Evolutionary conservation across 2,888 invertebrate genomes (phyloP).

Genomic region (Tenthredo distinguenda): DNA sequence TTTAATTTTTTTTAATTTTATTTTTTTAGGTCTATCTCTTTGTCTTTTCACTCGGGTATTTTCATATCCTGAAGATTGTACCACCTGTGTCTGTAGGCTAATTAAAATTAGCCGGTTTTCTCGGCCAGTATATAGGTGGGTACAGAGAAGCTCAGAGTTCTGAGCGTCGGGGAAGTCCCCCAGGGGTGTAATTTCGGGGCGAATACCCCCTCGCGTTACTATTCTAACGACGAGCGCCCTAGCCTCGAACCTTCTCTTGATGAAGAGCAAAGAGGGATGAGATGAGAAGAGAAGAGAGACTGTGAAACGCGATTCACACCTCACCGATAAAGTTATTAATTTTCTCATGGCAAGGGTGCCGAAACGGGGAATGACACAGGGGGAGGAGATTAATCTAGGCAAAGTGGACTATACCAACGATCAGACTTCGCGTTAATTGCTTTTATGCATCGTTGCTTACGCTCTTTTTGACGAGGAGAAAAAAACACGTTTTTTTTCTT

Average conservation of each 20-base stretch:
- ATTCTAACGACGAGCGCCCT: slow-evolving; percentile 54
- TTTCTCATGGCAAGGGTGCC: slow-evolving; percentile 45
- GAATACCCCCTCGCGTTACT: slow-evolving; percentile 38
- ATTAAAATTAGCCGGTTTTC: slow-evolving; percentile 73
- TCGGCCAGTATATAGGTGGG: background rate
- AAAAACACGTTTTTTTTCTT: background rate
- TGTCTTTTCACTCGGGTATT: background rate
- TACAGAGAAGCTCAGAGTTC: slow-evolving; percentile 59
- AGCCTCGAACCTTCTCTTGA: slow-evolving; percentile 24
- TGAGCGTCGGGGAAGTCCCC: slow-evolving; percentile 61
- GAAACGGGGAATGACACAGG: background rate
- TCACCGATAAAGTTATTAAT: slow-evolving; percentile 59
- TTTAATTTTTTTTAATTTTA: background rate
- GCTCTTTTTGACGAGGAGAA: background rate
- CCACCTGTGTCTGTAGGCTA: slow-evolving; percentile 63
- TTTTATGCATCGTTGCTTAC: slow-evolving; percentile 46
- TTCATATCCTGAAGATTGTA: background rate
- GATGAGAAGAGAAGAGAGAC: background rate
- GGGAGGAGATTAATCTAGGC: slow-evolving; percentile 43
- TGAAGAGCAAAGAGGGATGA: background rate
- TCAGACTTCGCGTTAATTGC: slow-evolving; percentile 35
- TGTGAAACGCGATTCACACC: slow-evolving; percentile 31
- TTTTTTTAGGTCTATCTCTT: background rate
- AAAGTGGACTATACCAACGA: slow-evolving; percentile 46
- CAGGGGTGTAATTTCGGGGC: slow-evolving; percentile 69